These are phyloP conservation scores for Pyrgus malvae DNA, from an alignment of 2,888 invertebrate species.

Conservation along the genomic window DNA sequence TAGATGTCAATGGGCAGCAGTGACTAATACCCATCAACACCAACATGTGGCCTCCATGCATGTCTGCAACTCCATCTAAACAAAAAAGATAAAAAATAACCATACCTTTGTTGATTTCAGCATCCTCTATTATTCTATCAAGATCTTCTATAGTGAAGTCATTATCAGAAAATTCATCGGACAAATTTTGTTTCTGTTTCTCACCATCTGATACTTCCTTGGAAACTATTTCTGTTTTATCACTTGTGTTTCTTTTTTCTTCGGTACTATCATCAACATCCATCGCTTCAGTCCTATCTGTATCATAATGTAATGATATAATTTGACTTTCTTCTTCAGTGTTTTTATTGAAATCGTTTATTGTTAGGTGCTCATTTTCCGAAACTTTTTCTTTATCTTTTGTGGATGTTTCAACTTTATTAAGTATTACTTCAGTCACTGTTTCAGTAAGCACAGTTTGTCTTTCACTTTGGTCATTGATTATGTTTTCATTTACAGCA, in stretches of 20 bases:
- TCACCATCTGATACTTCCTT: not conserved
- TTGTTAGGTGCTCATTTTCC: not conserved
- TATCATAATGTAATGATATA: constrained; percentile 49
- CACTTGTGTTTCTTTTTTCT: not conserved
- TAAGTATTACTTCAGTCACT: not conserved
- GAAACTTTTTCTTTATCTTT: not conserved
- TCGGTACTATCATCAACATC: constrained; percentile 14
- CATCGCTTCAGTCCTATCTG: constrained; percentile 40
- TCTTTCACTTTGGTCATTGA: too few species aligned
- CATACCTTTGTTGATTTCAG: constrained; percentile 54
- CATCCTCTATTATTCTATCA: constrained; percentile 62
- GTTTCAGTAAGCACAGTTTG: not conserved
- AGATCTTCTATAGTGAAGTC: constrained; percentile 64
- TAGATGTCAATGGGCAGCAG: too few species aligned
- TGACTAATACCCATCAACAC: too few species aligned
- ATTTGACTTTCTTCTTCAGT: constrained; percentile 43
- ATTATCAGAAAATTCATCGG: constrained; percentile 58
- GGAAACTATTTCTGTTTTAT: not conserved
- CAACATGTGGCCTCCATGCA: too few species aligned
- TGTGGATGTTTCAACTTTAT: not conserved
- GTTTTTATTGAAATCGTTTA: not conserved
- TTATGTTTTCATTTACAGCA: too few species aligned
- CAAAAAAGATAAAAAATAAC: too few species aligned
- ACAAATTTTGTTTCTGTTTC: constrained; percentile 27
- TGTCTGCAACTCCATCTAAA: too few species aligned